phyloP scores from a whole-genome alignment of 2,113 vertebrate genomes.

The Sander lucioperca region DNA sequence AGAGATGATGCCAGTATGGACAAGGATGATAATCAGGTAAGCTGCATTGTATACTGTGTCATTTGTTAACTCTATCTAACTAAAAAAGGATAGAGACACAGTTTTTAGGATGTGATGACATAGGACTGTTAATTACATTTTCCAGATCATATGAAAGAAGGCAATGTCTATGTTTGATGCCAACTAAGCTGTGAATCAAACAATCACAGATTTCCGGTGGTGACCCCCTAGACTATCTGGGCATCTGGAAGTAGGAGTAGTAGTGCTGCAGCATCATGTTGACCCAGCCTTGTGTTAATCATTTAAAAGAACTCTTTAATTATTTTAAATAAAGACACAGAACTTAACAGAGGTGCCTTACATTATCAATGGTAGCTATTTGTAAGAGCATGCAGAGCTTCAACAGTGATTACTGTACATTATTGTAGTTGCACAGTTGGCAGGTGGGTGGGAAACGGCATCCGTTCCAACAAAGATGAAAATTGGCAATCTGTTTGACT shows the following conservation, averaged over 20 bases:
- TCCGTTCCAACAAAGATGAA: background rate
- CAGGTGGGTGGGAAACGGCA: background rate
- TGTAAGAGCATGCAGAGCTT: background rate
- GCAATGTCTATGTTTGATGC: background rate
- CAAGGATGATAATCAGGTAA: slow-evolving; percentile 98
- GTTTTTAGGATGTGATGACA: background rate
- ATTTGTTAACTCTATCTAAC: background rate
- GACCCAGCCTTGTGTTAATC: background rate
- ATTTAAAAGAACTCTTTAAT: background rate
- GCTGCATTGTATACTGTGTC: background rate
- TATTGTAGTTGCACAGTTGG: background rate
- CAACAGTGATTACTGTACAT: background rate
- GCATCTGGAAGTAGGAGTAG: slow-evolving; percentile 19
- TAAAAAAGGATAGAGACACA: background rate
- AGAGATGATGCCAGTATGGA: slow-evolving; percentile 98
- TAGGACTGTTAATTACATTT: background rate
- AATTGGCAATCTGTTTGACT: slow-evolving; percentile 1
- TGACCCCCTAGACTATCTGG: background rate
- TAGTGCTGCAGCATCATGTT: background rate
- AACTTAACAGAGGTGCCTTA: background rate
- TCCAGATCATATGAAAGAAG: background rate
- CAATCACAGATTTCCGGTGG: background rate
- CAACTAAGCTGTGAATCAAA: slow-evolving; percentile 3
- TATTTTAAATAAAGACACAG: background rate
- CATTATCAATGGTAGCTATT: background rate